Conservation (phyloP, 2,888 invertebrate species). For the Hofmannophila pseudospretella region DNA sequence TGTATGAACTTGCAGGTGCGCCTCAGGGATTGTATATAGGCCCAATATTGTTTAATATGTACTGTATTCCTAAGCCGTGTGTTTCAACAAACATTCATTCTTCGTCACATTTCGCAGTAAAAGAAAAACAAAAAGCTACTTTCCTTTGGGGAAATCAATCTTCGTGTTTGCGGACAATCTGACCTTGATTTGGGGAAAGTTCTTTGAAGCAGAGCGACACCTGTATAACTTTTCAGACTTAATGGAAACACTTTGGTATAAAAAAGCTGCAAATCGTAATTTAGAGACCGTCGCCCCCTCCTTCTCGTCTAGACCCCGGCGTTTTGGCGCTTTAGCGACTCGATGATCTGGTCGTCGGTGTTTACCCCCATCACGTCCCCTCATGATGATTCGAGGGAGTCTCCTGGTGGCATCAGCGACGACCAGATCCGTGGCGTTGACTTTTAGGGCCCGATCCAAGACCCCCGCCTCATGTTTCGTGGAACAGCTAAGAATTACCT, state of each 20-base stretch:
- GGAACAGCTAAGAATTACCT: not conserved
- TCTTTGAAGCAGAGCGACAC: not conserved
- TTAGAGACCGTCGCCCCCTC: too few species aligned
- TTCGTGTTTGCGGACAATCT: slow-evolving; percentile 1
- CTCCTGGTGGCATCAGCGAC: too few species aligned
- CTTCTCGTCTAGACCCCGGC: too few species aligned
- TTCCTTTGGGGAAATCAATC: slow-evolving; percentile 4
- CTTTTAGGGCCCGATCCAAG: too few species aligned
- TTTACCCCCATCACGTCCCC: too few species aligned
- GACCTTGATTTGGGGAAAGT: not conserved
- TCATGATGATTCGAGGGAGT: too few species aligned
- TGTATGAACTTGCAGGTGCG: too few species aligned
- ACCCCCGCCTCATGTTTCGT: not conserved
- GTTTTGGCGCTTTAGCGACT: too few species aligned
- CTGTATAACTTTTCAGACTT: not conserved
- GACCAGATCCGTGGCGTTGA: not conserved
- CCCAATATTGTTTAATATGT: not conserved
- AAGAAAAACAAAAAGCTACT: not conserved
- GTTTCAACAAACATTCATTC: not conserved
- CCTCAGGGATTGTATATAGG: not conserved
- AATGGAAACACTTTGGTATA: not conserved
- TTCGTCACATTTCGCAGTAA: not conserved
- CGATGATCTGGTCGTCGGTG: too few species aligned
- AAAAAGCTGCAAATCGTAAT: too few species aligned
- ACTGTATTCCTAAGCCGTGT: not conserved